phyloP scores from a whole-genome alignment of 2,113 vertebrate species.

The Serinus canaria region DNA sequence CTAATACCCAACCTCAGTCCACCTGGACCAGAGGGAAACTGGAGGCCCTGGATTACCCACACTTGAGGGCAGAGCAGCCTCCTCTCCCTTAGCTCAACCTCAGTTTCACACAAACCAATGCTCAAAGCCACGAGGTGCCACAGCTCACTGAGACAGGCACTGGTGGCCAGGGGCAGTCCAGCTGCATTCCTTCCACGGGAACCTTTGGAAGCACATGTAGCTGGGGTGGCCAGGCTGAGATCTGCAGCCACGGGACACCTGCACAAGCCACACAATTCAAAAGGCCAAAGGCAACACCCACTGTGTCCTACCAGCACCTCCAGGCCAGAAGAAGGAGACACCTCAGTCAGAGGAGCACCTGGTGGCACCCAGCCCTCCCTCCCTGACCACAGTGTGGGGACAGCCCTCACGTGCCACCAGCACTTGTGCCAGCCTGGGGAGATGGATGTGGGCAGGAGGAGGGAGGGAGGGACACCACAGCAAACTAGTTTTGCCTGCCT shows the following conservation, averaged over 20 bases:
- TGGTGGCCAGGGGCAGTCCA: not conserved
- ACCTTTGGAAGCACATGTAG: accelerated
- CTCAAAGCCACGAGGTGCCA: not conserved
- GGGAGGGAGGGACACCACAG: not conserved
- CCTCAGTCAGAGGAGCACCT: accelerated
- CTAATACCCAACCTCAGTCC: accelerated
- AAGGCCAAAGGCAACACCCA: not conserved
- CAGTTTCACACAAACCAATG: not conserved
- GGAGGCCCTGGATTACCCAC: not conserved
- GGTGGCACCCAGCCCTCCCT: not conserved
- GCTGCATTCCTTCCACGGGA: accelerated
- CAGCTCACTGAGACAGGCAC: not conserved
- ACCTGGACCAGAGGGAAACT: not conserved
- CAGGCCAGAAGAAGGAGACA: accelerated
- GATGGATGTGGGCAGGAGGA: not conserved
- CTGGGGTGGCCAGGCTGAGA: not conserved
- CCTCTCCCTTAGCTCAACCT: not conserved
- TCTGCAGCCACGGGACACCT: not conserved
- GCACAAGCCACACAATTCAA: not conserved
- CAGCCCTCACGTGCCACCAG: accelerated
- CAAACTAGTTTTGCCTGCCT: not conserved
- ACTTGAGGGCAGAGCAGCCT: not conserved
- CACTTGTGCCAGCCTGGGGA: accelerated
- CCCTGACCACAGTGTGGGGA: accelerated
- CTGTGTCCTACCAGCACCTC: not conserved